Base-by-base conservation (phyloP, 2,888 invertebrate genomes). In the Mayetiola destructor region DNA sequence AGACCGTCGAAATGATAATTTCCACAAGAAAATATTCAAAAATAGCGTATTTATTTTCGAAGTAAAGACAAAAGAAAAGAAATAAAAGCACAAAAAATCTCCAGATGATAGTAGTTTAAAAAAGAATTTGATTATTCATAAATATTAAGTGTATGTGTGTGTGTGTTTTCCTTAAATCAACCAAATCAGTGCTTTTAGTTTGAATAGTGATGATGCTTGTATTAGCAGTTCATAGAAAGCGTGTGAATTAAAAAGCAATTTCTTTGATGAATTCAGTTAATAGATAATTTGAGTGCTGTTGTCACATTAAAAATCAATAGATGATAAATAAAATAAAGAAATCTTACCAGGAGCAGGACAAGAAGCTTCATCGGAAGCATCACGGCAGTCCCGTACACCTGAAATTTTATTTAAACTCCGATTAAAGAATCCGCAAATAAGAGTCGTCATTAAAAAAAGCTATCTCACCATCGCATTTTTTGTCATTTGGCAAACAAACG, bases 381-480 rank as follows among this genome's bases (percentile, higher is more conserved):
- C 82, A 6, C 71, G 66, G 65, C 89, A 89, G 63, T 88, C 80
- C 0, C 56, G 37, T 1, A 64, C 63, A 2, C n/a, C n/a, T n/a
- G n/a, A n/a, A n/a, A n/a, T n/a, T n/a, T n/a, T n/a, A n/a, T n/a
- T n/a, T n/a, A n/a, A n/a, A n/a, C n/a, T n/a, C n/a, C n/a, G n/a
- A n/a, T n/a, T n/a, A n/a, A n/a, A n/a, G n/a, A n/a, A n/a, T n/a
- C n/a, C n/a, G n/a, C n/a, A n/a, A n/a, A n/a, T n/a, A n/a, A n/a
- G n/a, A n/a, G n/a, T n/a, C n/a, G n/a, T n/a, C n/a, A n/a, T n/a
- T n/a, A n/a, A n/a, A n/a, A n/a, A n/a, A n/a, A n/a, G n/a, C n/a
- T n/a, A n/a, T n/a, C 68, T 30, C n/a, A n/a, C 80, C 79, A 66
- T 88, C 80, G 68, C 90, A 91, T 59, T 71, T 68, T 59, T 76